These are phyloP conservation scores for Siderastrea siderea DNA, from an alignment of 92 coral and sea anemone species.

Conservation along the genomic window DNA sequence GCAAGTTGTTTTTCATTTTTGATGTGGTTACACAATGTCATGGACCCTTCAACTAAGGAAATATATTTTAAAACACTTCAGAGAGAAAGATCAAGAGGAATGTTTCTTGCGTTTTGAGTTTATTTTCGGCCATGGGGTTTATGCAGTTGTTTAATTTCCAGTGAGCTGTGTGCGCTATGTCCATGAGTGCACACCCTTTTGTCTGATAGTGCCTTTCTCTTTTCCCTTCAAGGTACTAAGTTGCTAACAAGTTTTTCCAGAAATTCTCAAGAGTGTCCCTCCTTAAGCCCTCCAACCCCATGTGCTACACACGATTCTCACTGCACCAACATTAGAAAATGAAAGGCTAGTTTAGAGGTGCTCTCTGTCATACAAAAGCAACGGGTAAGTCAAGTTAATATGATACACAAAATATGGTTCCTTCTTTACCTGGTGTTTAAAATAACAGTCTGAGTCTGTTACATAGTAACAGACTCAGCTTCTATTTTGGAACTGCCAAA, in stretches of 20 bases:
- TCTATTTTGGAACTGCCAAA: background rate
- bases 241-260: constrained; percentile 2
- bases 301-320: background rate
- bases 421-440: constrained; percentile 2
- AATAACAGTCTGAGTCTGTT: background rate
- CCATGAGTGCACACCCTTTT: background rate
- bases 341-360: constrained; percentile 16
- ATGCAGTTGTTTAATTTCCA: background rate
- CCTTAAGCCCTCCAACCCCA: background rate
- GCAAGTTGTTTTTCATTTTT: too few species aligned
- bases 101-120: background rate
- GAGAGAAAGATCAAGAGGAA: constrained; percentile 1
- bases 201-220: background rate
- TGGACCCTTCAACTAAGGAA: background rate
- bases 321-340: background rate
- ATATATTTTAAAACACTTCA: background rate
- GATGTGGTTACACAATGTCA: background rate
- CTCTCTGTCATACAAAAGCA: constrained; percentile 11
- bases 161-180: background rate
- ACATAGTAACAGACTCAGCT: constrained; percentile 4
- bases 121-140: background rate
- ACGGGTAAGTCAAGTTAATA: background rate
- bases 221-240: constrained; percentile 18
- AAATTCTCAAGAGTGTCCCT: background rate
- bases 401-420: constrained; percentile 12